Conservation (phyloP, 2,113 vertebrate species). For the Ammodytes dubius region DNA sequence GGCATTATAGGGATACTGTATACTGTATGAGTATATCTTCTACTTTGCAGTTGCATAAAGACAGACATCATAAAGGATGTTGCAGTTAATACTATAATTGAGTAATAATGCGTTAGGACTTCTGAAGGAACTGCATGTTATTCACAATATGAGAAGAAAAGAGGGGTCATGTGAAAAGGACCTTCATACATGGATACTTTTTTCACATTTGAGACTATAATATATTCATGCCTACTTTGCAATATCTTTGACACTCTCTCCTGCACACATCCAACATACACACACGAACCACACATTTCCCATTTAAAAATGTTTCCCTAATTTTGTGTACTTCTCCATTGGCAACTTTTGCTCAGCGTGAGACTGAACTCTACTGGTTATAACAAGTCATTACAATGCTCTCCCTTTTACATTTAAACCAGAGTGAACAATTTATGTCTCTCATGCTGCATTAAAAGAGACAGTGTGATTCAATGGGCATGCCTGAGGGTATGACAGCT, state of each 20-base stretch:
- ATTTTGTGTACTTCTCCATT: neutral
- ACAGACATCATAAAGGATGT: neutral
- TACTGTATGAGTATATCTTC: neutral
- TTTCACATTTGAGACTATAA: neutral
- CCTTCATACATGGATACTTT: neutral
- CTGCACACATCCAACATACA: neutral
- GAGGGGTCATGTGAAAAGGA: neutral
- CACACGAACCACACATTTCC: neutral
- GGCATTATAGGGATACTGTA: neutral
- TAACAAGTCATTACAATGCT: slow-evolving; percentile 8
- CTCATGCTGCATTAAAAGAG: slow-evolving; percentile 8
- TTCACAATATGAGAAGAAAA: neutral
- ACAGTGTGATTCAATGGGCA: slow-evolving; percentile 30
- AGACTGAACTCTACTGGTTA: slow-evolving; percentile 56
- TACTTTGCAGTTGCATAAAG: neutral
- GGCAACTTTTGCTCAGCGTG: slow-evolving; percentile 24
- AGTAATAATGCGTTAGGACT: neutral
- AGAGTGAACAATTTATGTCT: neutral
- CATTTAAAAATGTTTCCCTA: neutral
- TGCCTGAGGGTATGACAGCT: slow-evolving; percentile 12
- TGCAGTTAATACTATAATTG: neutral
- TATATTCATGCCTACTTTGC: neutral
- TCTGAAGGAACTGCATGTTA: neutral
- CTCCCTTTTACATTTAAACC: neutral
- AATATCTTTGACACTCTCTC: neutral